Conservation (phyloP, 2,113 vertebrate species). For the Larimichthys crocea region DNA sequence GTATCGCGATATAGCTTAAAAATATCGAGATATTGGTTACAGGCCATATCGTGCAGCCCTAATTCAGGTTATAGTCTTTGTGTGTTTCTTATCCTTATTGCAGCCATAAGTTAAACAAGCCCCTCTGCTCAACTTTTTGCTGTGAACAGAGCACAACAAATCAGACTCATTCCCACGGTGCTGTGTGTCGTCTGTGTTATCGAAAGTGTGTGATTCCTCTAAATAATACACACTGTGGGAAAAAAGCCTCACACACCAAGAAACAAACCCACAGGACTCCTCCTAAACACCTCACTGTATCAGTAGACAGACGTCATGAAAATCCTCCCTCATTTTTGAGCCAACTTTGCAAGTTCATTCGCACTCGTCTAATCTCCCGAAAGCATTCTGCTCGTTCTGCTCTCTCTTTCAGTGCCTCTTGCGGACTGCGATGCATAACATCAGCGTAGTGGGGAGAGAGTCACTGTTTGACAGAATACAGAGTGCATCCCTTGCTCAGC, state of each 20-base stretch:
- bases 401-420: slow-evolving; percentile 17
- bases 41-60: too few relatives aligned
- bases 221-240: background rate
- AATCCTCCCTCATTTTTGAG: slow-evolving; percentile 26
- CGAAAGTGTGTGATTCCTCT: background rate
- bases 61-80: background rate
- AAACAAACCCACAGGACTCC: background rate
- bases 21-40: too few relatives aligned
- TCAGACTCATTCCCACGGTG: background rate
- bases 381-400: slow-evolving; percentile 30
- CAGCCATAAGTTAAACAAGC: background rate
- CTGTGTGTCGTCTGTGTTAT: background rate
- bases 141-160: background rate
- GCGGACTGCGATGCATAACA: slow-evolving; percentile 27
- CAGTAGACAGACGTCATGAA: slow-evolving; percentile 27
- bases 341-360: slow-evolving; percentile 36
- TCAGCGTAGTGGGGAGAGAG: slow-evolving; percentile 38
- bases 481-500: background rate
- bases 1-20: too few relatives aligned
- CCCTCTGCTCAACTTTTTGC: background rate
- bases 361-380: slow-evolving; percentile 49
- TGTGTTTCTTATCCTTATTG: slow-evolving; percentile 13
- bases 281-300: slow-evolving; percentile 14
- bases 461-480: slow-evolving; percentile 37
- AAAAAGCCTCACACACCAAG: slow-evolving; percentile 16